A percentile compares a stretch with the other conserved stretches of the same genome.
Evolutionary conservation across 1,140 invertebrate species (phyloP).

Genomic region (Apocrypta bakeri): DNA sequence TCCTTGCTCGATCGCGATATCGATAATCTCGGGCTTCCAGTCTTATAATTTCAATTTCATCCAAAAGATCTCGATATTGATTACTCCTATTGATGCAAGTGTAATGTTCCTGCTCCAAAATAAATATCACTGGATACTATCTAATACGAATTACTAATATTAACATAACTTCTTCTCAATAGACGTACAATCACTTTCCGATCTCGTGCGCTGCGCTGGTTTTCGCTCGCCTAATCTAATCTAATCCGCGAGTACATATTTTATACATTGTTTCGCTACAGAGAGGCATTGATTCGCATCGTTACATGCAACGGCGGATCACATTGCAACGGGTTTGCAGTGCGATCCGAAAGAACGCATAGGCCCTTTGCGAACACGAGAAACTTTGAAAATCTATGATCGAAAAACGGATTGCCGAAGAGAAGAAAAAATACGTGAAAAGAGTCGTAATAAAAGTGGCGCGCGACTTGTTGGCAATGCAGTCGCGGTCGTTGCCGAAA

Average conservation of each 20-base stretch:
- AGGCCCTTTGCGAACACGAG: too few relatives aligned
- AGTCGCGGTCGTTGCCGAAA: background rate
- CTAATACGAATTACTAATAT: too few relatives aligned
- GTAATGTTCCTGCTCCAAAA: too few relatives aligned
- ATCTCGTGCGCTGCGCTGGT: conserved; percentile 3
- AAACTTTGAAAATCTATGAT: background rate
- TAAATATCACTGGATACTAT: too few relatives aligned
- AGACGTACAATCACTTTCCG: conserved; percentile 18
- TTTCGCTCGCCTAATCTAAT: conserved; percentile 32
- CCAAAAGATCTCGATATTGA: too few relatives aligned
- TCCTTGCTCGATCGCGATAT: conserved; percentile 30
- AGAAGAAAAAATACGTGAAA: background rate
- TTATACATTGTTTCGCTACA: conserved; percentile 6
- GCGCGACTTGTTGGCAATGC: background rate
- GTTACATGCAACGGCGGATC: too few relatives aligned
- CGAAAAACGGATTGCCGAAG: background rate
- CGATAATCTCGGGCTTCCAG: background rate
- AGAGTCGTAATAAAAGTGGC: background rate
- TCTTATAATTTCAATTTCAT: too few relatives aligned
- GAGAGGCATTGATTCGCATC: background rate
- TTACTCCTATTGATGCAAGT: too few relatives aligned
- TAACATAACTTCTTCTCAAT: too few relatives aligned
- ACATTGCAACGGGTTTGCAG: too few relatives aligned
- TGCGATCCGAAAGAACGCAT: too few relatives aligned
- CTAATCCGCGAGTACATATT: conserved; percentile 31